phyloP scores from a whole-genome alignment of 1,140 invertebrate genomes.

The Meloidogyne floridensis region DNA sequence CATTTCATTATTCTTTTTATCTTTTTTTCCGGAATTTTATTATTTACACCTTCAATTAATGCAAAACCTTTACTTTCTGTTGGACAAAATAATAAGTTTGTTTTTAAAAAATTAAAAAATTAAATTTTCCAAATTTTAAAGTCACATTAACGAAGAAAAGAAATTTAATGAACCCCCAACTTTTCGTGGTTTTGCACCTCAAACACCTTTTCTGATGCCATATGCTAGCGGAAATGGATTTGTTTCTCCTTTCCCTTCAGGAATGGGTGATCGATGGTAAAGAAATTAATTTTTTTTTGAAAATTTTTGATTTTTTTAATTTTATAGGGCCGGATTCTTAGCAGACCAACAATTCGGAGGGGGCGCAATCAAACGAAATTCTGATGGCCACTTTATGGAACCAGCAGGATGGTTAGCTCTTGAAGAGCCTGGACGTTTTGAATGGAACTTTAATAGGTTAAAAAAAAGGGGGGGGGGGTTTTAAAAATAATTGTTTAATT shows the following conservation, averaged over 20 bases:
- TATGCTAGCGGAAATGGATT: background rate
- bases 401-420: slow-evolving; percentile 24
- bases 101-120: background rate
- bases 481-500: background rate
- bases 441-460: slow-evolving; percentile 9
- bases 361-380: background rate
- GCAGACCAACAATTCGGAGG: background rate
- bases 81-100: background rate
- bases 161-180: background rate
- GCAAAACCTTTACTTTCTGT: background rate
- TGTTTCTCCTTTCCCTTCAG: slow-evolving; percentile 29
- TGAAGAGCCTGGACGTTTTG: slow-evolving; percentile 1
- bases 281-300: background rate
- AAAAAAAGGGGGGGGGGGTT: background rate
- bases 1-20: background rate
- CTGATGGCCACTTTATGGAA: slow-evolving; percentile 29
- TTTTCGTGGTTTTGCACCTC: background rate
- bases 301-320: background rate
- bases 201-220: background rate
- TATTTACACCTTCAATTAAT: background rate
- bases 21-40: background rate
- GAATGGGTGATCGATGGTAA: slow-evolving; percentile 24
- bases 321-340: background rate
- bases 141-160: background rate
- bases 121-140: background rate